Conservation (phyloP, 2,797 vertebrate genomes). For the Arnoldichthys spilopterus region DNA sequence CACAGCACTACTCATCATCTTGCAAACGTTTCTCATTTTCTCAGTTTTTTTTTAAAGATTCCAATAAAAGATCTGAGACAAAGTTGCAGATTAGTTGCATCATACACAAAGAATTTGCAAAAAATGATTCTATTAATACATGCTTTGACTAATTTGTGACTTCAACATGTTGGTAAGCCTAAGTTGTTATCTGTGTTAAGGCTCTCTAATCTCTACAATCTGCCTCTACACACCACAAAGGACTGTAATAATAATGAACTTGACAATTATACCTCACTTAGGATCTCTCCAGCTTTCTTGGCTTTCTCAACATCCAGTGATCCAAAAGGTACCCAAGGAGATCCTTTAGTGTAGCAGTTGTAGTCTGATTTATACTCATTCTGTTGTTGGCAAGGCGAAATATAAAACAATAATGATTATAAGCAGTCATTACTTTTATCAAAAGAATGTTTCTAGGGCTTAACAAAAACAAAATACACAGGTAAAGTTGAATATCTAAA, state of each 20-base stretch:
- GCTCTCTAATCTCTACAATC: not conserved
- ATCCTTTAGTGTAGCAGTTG: conserved; percentile 85
- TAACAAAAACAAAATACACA: not conserved
- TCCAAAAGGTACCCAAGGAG: conserved; percentile 86
- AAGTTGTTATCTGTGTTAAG: not conserved
- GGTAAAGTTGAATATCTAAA: not conserved
- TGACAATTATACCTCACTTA: conserved; percentile 82
- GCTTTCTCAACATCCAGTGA: conserved; percentile 87
- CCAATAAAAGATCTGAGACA: not conserved
- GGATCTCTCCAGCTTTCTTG: conserved; percentile 84
- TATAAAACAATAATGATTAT: not conserved
- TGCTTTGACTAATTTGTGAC: not conserved
- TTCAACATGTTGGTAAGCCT: not conserved
- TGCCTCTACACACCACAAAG: not conserved
- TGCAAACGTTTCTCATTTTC: not conserved
- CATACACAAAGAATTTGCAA: not conserved
- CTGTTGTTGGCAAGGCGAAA: conserved; percentile 66
- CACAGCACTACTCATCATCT: not conserved
- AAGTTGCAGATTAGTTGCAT: not conserved
- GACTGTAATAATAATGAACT: not conserved
- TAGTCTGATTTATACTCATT: conserved; percentile 91
- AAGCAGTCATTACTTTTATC: not conserved
- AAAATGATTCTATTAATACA: not conserved
- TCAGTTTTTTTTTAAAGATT: not conserved
- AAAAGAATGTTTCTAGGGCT: not conserved